A percentile compares a stretch with the other conserved stretches of the same genome.
Conservation (phyloP, 1,140 invertebrate genomes). For the Drosophila bocqueti region DNA sequence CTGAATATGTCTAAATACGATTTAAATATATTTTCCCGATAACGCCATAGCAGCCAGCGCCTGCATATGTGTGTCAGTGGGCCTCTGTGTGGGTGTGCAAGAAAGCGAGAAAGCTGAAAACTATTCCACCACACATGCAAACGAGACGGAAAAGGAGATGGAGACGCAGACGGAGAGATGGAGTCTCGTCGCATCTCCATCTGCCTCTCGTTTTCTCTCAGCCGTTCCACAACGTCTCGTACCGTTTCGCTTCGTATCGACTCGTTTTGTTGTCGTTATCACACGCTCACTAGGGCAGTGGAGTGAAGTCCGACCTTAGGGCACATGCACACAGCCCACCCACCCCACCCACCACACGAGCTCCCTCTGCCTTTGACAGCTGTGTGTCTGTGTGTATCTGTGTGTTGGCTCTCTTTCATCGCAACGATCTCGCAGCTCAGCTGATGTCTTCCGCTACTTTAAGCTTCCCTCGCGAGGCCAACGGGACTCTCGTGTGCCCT, state of each 20-base stretch:
- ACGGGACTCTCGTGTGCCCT: constrained; percentile 10
- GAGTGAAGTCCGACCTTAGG: constrained; percentile 25
- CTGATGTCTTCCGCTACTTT: not conserved
- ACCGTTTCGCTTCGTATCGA: constrained; percentile 7
- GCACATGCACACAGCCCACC: constrained; percentile 2
- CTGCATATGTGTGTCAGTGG: constrained; percentile 9
- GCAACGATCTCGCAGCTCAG: constrained; percentile 10
- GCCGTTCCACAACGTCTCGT: constrained; percentile 6
- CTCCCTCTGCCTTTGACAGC: not conserved
- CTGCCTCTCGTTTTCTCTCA: constrained; percentile 24
- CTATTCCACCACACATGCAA: constrained; percentile 20
- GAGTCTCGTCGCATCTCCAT: constrained; percentile 15
- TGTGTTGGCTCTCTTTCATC: constrained; percentile 6
- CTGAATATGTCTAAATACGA: constrained; percentile 1
- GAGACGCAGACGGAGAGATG: not conserved
- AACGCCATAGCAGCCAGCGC: constrained; percentile 7
- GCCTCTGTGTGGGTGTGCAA: constrained; percentile 7
- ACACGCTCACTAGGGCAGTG: constrained; percentile 34
- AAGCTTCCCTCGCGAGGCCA: not conserved
- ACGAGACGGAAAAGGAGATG: constrained; percentile 6
- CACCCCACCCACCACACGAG: not conserved
- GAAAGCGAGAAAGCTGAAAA: constrained; percentile 25
- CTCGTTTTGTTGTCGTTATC: constrained; percentile 29
- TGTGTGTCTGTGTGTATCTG: constrained; percentile 2
- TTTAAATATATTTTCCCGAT: constrained; percentile 23